Evolutionary conservation across 2,888 invertebrate species (phyloP).

Genomic region (Luperina testacea): DNA sequence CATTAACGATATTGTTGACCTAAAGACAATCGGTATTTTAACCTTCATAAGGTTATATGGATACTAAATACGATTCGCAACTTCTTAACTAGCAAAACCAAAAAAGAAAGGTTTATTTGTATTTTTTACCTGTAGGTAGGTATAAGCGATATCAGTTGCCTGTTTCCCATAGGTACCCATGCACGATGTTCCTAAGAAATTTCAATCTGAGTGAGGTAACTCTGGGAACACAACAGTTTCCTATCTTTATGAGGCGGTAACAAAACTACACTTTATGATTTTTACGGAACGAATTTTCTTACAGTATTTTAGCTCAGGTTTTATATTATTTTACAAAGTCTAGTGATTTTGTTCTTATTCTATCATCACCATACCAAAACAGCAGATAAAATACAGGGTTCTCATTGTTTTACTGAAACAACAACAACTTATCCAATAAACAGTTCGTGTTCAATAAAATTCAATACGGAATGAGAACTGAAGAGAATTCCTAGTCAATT

Average conservation of each 20-base stretch:
- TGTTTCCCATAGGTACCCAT: background rate
- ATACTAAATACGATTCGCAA: background rate
- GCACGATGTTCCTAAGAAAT: constrained; percentile 11
- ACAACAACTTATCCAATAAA: background rate
- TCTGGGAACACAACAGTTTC: constrained; percentile 18
- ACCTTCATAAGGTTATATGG: background rate
- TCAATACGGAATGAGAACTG: constrained; percentile 25
- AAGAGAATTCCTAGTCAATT: constrained; percentile 35
- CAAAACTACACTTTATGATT: constrained; percentile 15
- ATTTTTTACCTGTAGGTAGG: background rate
- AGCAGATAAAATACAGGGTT: background rate
- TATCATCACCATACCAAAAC: background rate
- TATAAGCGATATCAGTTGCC: background rate
- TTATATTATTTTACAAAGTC: background rate
- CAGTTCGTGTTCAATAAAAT: constrained; percentile 23
- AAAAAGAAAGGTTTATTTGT: background rate
- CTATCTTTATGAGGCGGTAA: constrained; percentile 24
- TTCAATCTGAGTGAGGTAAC: constrained; percentile 15
- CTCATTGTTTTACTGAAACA: background rate
- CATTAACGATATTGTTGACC: background rate
- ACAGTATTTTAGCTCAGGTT: background rate
- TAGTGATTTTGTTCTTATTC: background rate
- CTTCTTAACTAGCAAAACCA: background rate
- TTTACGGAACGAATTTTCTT: background rate
- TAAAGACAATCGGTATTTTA: background rate